A percentile compares a stretch with the other conserved stretches of the same genome.
Conservation (phyloP, 2,888 invertebrate species). For the Rhamphomyia laevipes region DNA sequence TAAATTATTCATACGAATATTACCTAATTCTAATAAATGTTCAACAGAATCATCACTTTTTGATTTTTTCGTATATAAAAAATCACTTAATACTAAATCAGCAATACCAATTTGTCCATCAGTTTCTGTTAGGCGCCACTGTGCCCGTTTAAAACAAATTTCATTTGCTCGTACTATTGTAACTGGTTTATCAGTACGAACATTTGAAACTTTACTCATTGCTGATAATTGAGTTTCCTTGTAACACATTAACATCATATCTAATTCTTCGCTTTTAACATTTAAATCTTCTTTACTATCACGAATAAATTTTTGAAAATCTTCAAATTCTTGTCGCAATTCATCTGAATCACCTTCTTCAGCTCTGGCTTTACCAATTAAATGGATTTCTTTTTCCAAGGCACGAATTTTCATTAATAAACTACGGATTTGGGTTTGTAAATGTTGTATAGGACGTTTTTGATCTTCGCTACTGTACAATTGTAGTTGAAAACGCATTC, state of each 20-base stretch:
- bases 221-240: constrained; percentile 62
- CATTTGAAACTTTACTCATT: constrained; percentile 48
- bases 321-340: constrained; percentile 55
- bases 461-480: constrained; percentile 86
- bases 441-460: constrained; percentile 76
- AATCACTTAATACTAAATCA: constrained; percentile 89
- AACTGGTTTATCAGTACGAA: constrained; percentile 56
- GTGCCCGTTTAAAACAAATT: constrained; percentile 96
- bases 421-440: constrained; percentile 68
- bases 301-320: constrained; percentile 55
- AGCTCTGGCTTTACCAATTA: constrained; percentile 67
- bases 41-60: constrained; percentile 96
- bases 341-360: constrained; percentile 51
- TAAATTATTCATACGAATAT: constrained; percentile 88
- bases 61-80: constrained; percentile 93
- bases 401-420: constrained; percentile 71
- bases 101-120: constrained; percentile 98
- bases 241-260: constrained; percentile 89
- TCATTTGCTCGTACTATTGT: constrained; percentile 76
- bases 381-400: constrained; percentile 80
- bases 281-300: constrained; percentile 83
- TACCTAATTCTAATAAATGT: constrained; percentile 91
- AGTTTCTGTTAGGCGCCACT: constrained; percentile 94
- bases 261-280: constrained; percentile 82
- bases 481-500: constrained; percentile 91